A percentile compares a stretch with the other conserved stretches of the same genome.
Conservation (phyloP, 2,888 invertebrate genomes). For the Camponotus fellah region DNA sequence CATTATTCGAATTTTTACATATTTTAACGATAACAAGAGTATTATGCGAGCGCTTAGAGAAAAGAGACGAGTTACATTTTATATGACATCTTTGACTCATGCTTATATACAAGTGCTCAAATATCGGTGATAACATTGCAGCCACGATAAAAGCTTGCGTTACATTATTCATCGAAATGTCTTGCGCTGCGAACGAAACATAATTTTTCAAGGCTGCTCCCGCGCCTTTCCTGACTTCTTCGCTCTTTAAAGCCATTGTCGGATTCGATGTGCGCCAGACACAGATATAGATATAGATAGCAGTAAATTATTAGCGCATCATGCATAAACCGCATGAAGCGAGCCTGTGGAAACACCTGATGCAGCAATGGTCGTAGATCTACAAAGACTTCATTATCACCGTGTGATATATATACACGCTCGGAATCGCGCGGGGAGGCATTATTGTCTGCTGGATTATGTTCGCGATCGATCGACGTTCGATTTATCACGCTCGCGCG, state of each 20-base stretch:
- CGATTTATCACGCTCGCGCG: constrained; percentile 34
- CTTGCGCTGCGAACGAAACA: neutral
- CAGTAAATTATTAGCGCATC: constrained; percentile 31
- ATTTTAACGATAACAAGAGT: neutral
- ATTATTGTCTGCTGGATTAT: constrained; percentile 47
- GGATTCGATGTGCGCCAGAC: neutral
- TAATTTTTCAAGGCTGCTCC: constrained; percentile 1
- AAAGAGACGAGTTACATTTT: neutral
- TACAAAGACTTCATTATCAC: constrained; percentile 50
- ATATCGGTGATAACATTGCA: constrained; percentile 6
- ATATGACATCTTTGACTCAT: neutral
- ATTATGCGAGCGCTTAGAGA: too few species aligned
- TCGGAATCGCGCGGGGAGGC: neutral
- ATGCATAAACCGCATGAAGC: constrained; percentile 28
- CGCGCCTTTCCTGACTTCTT: neutral
- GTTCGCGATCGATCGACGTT: constrained; percentile 43
- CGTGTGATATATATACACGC: constrained; percentile 16
- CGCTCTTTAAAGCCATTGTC: neutral
- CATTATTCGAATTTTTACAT: neutral
- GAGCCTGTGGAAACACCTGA: constrained; percentile 29
- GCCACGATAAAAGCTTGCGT: neutral
- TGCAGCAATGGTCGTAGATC: constrained; percentile 28
- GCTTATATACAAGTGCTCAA: neutral
- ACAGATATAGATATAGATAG: constrained; percentile 18
- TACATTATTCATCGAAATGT: constrained; percentile 2